Base-by-base conservation (phyloP, 2,888 invertebrate species). In the Diaprepes abbreviatus region DNA sequence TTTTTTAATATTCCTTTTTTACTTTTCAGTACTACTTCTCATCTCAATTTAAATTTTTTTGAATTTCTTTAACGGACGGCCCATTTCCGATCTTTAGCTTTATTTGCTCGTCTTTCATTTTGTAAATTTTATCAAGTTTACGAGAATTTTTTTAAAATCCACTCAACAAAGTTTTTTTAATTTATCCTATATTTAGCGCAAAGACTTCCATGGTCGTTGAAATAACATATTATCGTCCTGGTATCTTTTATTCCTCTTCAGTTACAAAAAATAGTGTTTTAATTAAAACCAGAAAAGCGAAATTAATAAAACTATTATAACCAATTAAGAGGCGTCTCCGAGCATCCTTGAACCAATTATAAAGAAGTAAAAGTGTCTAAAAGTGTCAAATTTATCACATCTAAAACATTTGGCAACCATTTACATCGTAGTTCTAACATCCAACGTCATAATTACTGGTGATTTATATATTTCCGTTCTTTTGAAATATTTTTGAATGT, bases 331-430 rank as follows among this genome's bases (percentile, higher is more conserved):
- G 9, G 52, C 55, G 45, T 54, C 55, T 19, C 31, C 35, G 28
- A 19, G 36, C 63, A 69, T 48, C 69, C 69, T 69, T 69, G 69
- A 69, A 69, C 70, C 60, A 70, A 70, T 65, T 65, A 70, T 28
- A 60, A 19, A 17, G 59, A 60, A 65, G 70, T 70, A 65, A 66
- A 65, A 64, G 54, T 43, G 60, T 19, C 48, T 48, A 24, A 48
- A 48, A 24, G 38, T 66, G 66, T 66, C 70, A 70, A 54, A 70
- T 70, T 65, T 70, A 70, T 70, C 14, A 52, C 24, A 19, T 38
- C 24, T n/a, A 16, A 43, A 65, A 64, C 70, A 65, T 70, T 70
- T 70, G 70, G 70, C 70, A 65, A 70, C 70, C 64, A 70, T 70
- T 65, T 65, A 70, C 59, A 38, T 52, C 40, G 14, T 57, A 9